Evolutionary conservation across 2,888 invertebrate species (phyloP), one percentile per base, ranked within the genome.

Genomic region (Syrista parreyssii): DNA sequence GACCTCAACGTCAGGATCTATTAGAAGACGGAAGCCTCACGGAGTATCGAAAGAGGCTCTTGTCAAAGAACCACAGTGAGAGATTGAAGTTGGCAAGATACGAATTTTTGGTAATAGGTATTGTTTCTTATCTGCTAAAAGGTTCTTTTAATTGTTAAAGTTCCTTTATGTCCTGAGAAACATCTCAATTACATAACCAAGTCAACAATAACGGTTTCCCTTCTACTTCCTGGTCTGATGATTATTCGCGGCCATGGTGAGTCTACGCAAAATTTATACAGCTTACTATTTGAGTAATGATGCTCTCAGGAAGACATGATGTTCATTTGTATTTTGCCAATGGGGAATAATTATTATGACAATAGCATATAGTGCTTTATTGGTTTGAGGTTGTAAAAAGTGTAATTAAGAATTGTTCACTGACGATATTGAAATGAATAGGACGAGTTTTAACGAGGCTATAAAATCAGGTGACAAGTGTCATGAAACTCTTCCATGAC

Each of bases 381-480:
- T 33, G 33, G 33, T 33, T 79, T 76, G 78, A 31, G 83, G 83
- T 81, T 84, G 87, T 89, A 88, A 89, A 88, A 87, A 88, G n/a
- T 78, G 85, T 86, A 88, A 89, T 89, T 89, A 89, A 88, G 85
- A 83, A 81, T 80, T 82, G 83, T 78, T 78, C 85, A 84, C 84
- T 87, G 88, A 87, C 88, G 87, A 89, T 88, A 86, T 80, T 81
- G 81, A 79, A 40, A 75, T 79, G 68, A 30, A 31, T 32, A 69
- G 35, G 81, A 80, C 75, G 78, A 68, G 15, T 68, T 88, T 90
- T 89, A 89, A 90, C 88, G 89, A 88, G 81, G 85, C 86, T 89
- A 90, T 90, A 88, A 90, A 90, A 89, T 86, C 87, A 78, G 84
- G 88, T 88, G 89, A 90, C 89, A 89, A 89, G 89, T 90, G 90